Evolutionary conservation across 2,888 invertebrate genomes (phyloP), one percentile per base, ranked within the genome.

Genomic region (Campopleginae sp.): DNA sequence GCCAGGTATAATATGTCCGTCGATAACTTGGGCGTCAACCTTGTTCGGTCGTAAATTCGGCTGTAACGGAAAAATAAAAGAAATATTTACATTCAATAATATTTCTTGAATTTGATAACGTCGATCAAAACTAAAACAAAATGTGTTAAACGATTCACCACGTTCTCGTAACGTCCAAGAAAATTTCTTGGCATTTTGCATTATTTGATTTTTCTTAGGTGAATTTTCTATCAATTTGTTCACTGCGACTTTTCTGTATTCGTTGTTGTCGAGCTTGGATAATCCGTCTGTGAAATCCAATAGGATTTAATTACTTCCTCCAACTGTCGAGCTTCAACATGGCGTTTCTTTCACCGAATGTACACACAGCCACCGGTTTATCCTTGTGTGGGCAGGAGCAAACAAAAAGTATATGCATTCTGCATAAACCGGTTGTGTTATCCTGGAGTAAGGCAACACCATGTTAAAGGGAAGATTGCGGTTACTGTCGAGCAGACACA

Each of bases 1-100:
- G 91, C 96, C 96, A 0, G 98, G 97, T 88, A 98, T 97, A 77
- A 98, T 97, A 93, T 98, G 98, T 0, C 98, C 98, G 92, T 98
- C 98, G 86, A 98, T 96, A 80, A 98, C 97, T 93, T 97, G 97
- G 68, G 95, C 96, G 93, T 98, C 98, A 84, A 98, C 96, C 90
- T 97, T 95, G 89, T 96, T 96, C 44, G 96, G 96, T 86, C 97
- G 95, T 12, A 96, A 95, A 31, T 95, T 95, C 84, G 96, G 96
- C 96, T 96, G 91, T 27, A 90, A 91, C 65, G 86, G 27, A 17
- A 80, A 75, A 58, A 71, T 7, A 33, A 7, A 38, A 8, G 17
- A 63, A 51, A 14, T 2, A 65, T 76, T 46, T 48, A 10, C 7
- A 72, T 27, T 68, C 17, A 23, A 68, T 0, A 12, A 23, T 23